phyloP scores from a whole-genome alignment of 30 jellyfish, hydroid and myxozoan genomes.

The Turritopsis rubra region DNA sequence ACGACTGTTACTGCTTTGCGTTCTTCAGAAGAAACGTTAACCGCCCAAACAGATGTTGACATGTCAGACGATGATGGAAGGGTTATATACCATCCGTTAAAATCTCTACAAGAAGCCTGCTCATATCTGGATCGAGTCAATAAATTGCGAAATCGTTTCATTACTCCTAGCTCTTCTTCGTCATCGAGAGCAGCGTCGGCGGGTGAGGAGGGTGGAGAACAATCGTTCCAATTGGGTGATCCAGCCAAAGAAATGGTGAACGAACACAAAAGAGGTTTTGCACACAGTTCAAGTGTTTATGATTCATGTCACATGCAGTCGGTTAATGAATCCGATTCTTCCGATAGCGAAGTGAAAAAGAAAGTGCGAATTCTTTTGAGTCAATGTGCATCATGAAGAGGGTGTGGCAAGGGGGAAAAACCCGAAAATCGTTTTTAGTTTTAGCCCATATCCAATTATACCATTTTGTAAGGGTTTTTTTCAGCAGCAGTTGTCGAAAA shows the following conservation, averaged over 20 bases:
- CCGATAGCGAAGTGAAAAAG: slow-evolving; percentile 23
- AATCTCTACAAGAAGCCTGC: slow-evolving; percentile 9
- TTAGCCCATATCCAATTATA: too few species aligned
- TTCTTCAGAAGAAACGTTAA: slow-evolving; percentile 16
- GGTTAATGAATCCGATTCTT: slow-evolving; percentile 35
- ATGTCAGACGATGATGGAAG: background rate
- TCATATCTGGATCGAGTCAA: slow-evolving; percentile 7
- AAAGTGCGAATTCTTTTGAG: slow-evolving; percentile 1
- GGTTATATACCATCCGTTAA: background rate
- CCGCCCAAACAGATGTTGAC: slow-evolving; percentile 3
- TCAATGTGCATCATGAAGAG: slow-evolving; percentile 12
- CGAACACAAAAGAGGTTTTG: background rate
- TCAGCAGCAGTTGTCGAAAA: too few species aligned
- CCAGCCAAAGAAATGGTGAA: background rate
- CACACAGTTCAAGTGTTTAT: background rate
- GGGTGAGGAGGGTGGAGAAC: background rate
- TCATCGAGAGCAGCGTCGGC: slow-evolving; percentile 19
- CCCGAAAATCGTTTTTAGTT: background rate
- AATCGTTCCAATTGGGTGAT: background rate
- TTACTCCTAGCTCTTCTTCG: background rate
- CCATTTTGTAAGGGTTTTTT: too few species aligned
- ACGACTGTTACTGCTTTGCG: background rate
- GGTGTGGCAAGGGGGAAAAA: background rate
- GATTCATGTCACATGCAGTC: slow-evolving; percentile 27
- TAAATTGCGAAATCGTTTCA: background rate